phyloP scores from a whole-genome alignment of 2,113 vertebrate genomes.

The Ursus arctos region DNA sequence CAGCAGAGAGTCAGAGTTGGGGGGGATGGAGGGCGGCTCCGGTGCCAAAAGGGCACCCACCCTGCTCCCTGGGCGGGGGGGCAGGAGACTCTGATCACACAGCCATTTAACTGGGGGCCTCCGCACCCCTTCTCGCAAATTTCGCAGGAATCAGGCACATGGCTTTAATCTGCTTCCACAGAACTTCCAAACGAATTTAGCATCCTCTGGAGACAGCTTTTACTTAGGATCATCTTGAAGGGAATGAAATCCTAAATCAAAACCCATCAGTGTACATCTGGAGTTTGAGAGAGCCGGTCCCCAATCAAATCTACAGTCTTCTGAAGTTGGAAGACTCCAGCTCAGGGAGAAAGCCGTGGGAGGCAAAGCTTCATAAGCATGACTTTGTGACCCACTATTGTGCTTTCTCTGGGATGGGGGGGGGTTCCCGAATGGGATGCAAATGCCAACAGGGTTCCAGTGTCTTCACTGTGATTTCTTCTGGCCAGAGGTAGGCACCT shows the following conservation, averaged over 20 bases:
- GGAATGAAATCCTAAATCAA: slow-evolving; percentile 75
- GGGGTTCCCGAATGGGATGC: not conserved
- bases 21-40: slow-evolving; percentile 53
- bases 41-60: slow-evolving; percentile 71
- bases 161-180: slow-evolving; percentile 78
- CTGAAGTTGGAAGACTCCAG: not conserved
- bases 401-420: not conserved
- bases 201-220: slow-evolving; percentile 77
- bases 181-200: slow-evolving; percentile 72
- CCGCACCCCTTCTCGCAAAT: not conserved
- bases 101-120: slow-evolving; percentile 58
- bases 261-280: slow-evolving; percentile 70
- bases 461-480: not conserved
- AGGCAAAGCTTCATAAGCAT: not conserved
- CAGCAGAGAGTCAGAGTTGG: slow-evolving; percentile 75
- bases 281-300: slow-evolving; percentile 43
- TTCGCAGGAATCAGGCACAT: slow-evolving; percentile 70
- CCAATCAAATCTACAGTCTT: not conserved
- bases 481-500: not conserved
- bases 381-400: not conserved
- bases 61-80: slow-evolving; percentile 32
- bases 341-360: not conserved
- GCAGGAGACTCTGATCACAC: slow-evolving; percentile 56
- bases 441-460: accelerated
- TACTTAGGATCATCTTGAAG: slow-evolving; percentile 68